These are phyloP conservation scores for Plotosus lineatus DNA, from an alignment of 2,113 vertebrate species.

Conservation along the genomic window DNA sequence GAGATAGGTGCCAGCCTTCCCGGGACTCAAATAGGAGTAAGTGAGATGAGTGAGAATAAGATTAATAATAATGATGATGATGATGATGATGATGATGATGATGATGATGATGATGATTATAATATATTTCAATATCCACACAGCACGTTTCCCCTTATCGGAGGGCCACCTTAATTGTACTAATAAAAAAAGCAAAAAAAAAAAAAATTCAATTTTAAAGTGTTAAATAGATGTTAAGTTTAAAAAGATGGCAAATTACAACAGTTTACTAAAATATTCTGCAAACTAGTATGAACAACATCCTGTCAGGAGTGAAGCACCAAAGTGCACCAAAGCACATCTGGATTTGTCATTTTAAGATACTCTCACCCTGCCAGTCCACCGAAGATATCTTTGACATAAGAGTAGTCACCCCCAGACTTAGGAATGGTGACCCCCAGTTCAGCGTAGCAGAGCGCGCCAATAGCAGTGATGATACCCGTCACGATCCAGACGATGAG, in stretches of 20 bases:
- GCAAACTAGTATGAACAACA: neutral
- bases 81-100: too few relatives aligned
- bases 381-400: constrained; percentile 92
- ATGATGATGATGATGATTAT: too few relatives aligned
- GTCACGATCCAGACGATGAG: constrained; percentile 89
- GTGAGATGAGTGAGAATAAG: too few relatives aligned
- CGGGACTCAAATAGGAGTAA: too few relatives aligned
- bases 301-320: neutral
- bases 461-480: constrained; percentile 86
- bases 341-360: neutral
- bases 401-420: constrained; percentile 90
- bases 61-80: too few relatives aligned
- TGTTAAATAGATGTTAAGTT: neutral
- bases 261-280: neutral
- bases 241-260: neutral
- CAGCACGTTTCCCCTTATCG: too few relatives aligned
- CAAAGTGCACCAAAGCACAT: neutral
- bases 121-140: too few relatives aligned
- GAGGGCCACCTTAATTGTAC: neutral
- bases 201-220: too few relatives aligned
- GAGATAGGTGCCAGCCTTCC: too few relatives aligned
- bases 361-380: constrained; percentile 85
- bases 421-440: constrained; percentile 92
- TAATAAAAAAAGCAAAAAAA: neutral
- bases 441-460: constrained; percentile 89